Evolutionary conservation across 2,888 invertebrate species (phyloP).

Genomic region (Prosopocoilus inquinatus): DNA sequence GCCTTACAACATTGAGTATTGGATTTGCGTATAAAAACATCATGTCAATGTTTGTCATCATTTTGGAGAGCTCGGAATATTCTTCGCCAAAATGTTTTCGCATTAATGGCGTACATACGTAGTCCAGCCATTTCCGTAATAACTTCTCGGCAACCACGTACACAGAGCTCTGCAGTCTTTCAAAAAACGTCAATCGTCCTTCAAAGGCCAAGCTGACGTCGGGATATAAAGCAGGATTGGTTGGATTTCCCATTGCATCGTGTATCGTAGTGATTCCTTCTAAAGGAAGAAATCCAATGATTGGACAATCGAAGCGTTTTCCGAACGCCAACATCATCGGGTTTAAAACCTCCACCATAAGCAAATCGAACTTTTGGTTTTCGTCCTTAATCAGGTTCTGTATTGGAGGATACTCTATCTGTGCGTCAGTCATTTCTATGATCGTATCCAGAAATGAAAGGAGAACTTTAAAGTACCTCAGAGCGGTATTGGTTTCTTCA

Average conservation of each 20-base stretch:
- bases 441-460: slow-evolving; percentile 1
- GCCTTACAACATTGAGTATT: slow-evolving; percentile 37
- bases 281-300: slow-evolving; percentile 42
- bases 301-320: slow-evolving; percentile 41
- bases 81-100: slow-evolving; percentile 40
- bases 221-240: slow-evolving; percentile 42
- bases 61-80: slow-evolving; percentile 39
- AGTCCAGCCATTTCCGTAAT: not conserved
- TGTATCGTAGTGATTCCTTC: slow-evolving; percentile 36
- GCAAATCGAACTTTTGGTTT: slow-evolving; percentile 39
- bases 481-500: no score
- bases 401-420: slow-evolving; percentile 33
- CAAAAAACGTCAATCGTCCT: slow-evolving; percentile 49
- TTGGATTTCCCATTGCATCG: slow-evolving; percentile 39
- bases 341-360: slow-evolving; percentile 39
- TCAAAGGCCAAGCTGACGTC: slow-evolving; percentile 37
- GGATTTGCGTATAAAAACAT: slow-evolving; percentile 41
- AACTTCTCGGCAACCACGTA: slow-evolving; percentile 32
- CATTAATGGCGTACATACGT: not conserved
- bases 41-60: slow-evolving; percentile 40
- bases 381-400: slow-evolving; percentile 38
- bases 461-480: no score
- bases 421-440: slow-evolving; percentile 14
- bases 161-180: slow-evolving; percentile 36
- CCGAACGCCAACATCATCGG: slow-evolving; percentile 37